phyloP scores from a whole-genome alignment of 2,113 vertebrate genomes.

The Canis aureus region DNA sequence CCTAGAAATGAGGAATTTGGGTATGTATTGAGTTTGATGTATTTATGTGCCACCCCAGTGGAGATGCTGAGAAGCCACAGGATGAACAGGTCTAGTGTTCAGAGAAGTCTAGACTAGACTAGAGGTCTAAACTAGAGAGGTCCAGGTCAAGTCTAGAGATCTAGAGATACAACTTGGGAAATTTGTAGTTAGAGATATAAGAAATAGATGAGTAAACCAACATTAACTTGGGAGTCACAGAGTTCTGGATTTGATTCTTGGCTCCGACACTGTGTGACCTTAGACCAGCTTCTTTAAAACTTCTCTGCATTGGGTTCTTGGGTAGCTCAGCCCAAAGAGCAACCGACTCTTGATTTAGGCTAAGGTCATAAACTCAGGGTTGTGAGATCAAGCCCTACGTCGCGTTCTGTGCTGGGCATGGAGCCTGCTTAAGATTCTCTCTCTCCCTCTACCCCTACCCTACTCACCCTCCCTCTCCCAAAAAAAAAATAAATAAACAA shows the following conservation, averaged over 20 bases:
- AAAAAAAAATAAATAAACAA: background rate
- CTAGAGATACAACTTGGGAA: background rate
- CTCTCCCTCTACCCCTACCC: background rate
- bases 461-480: background rate
- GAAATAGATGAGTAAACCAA: background rate
- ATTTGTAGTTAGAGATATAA: background rate
- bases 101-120: background rate
- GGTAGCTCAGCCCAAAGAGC: background rate
- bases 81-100: background rate
- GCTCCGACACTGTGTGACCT: background rate
- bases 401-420: background rate
- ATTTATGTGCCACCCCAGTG: background rate
- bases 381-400: background rate
- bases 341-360: background rate
- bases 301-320: background rate
- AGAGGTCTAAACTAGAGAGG: background rate
- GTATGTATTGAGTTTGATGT: background rate
- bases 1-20: background rate
- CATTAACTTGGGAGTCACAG: background rate
- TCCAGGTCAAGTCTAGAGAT: background rate
- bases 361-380: background rate
- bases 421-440: background rate
- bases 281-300: background rate
- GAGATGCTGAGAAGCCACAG: background rate
- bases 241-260: background rate